Base-by-base conservation (phyloP, 2,113 vertebrate species). In the Sphyrna mokarran region DNA sequence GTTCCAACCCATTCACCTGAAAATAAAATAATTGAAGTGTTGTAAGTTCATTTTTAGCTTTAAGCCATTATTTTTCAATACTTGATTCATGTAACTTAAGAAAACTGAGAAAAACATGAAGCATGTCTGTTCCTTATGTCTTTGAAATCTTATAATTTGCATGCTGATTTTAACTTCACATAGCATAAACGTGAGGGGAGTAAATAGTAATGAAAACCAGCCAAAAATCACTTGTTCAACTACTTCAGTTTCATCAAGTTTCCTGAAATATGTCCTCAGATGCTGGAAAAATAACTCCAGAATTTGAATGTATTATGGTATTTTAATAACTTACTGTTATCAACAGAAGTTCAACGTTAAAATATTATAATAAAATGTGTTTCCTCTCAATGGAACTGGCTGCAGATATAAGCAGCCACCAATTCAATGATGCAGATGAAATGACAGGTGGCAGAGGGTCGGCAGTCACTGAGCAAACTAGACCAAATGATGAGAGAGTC, bases 1-100 rank as follows among this genome's bases (percentile, higher is more conserved):
- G 96, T 96, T 63, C 96, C 96, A 96, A 96, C 3, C 96, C 96
- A 96, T 95, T 96, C 96, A 96, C 96, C 96, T 96, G 94, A 95
- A 96, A 83, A 33, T 87, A 94, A 90, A 95, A 54, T 54, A 95
- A 16, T 3, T 70, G 6, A 91, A 93, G 66, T 33, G 33, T 1
- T 63, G 26, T 1, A 43, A 48, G 16, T 95, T 66, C 33, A 93
- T 33, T 68, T 68, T 61, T 29, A 54, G 48, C 40, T 23, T 54
- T 26, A 70, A 94, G 22, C 16, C 26, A 29, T 2, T 26, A 54
- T 26, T 54, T 95, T 76, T 10, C 23, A 40, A 43, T 20, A 72
- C 11, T 43, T 69, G 26, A 48, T 69, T 40, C 43, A 72, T 48
- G 43, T 26, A 70, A 29, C 23, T 13, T 13, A 48, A 89, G 86